phyloP scores from a whole-genome alignment of 2,113 vertebrate species.

The Hucho hucho region DNA sequence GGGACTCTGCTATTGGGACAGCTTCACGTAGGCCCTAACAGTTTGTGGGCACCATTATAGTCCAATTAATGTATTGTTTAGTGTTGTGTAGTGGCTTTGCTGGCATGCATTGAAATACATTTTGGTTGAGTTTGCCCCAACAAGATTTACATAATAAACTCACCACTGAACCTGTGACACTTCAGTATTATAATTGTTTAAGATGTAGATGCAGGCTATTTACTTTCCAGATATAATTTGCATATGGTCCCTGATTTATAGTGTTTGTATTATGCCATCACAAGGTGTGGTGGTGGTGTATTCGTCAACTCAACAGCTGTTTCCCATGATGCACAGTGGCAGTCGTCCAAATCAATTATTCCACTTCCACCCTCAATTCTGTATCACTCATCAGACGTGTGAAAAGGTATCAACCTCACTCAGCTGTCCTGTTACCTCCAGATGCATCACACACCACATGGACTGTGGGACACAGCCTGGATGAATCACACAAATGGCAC shows the following conservation, averaged over 20 bases:
- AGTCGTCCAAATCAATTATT: constrained; percentile 73
- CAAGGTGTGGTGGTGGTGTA: constrained; percentile 40
- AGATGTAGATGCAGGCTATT: no score
- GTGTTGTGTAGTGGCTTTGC: no score
- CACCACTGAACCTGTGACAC: no score
- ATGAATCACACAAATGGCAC: neutral
- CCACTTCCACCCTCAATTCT: constrained; percentile 53
- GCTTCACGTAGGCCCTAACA: no score
- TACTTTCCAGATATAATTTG: neutral
- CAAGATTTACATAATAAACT: no score
- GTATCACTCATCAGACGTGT: constrained; percentile 64
- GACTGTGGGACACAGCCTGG: neutral
- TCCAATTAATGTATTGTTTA: no score
- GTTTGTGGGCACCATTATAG: no score
- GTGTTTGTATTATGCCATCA: constrained; percentile 31
- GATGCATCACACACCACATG: neutral
- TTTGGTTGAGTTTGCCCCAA: no score
- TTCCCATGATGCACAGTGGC: constrained; percentile 59
- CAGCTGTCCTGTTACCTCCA: neutral
- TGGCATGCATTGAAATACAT: no score
- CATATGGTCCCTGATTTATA: constrained; percentile 22
- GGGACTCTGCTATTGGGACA: no score
- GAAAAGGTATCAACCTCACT: constrained; percentile 62
- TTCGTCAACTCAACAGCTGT: constrained; percentile 57
- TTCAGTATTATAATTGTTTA: no score